A percentile compares a stretch with the other conserved stretches of the same genome.
Evolutionary conservation across 2,797 vertebrate species (phyloP).

Genomic region (Falco novaeseelandiae): DNA sequence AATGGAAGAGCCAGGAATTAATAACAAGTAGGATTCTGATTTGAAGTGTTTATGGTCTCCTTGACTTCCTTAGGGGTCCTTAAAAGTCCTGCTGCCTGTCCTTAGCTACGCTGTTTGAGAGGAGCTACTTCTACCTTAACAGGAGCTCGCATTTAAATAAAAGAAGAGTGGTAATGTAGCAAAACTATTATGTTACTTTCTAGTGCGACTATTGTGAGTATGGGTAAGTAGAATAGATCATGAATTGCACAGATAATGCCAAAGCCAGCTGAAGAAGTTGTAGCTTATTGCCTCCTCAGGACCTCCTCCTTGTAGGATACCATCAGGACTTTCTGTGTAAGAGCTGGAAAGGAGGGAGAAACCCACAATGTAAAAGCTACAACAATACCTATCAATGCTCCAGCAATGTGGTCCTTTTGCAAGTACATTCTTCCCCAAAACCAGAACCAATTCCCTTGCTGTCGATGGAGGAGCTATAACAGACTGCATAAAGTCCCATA

Average conservation of each 20-base stretch:
- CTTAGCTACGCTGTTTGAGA: background rate
- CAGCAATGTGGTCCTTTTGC: background rate
- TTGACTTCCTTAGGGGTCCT: background rate
- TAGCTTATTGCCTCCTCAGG: background rate
- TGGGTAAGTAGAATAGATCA: background rate
- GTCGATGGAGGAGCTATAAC: fast-evolving
- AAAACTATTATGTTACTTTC: background rate
- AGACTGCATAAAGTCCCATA: background rate
- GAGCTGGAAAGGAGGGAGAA: background rate
- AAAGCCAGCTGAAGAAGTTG: background rate
- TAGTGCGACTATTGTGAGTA: background rate
- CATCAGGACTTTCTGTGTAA: background rate
- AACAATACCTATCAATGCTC: background rate
- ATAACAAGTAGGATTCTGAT: background rate
- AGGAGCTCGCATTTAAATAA: background rate
- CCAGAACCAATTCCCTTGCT: background rate
- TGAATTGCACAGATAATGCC: background rate
- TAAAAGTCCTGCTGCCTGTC: background rate
- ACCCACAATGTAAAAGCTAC: background rate
- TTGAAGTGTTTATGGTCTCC: background rate
- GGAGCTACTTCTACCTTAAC: background rate
- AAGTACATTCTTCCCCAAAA: background rate
- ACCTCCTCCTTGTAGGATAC: background rate
- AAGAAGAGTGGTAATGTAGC: background rate
- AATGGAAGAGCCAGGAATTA: background rate